These are phyloP conservation scores for Scaptomyza hsui DNA, from an alignment of 1,140 invertebrate genomes.

Conservation along the genomic window DNA sequence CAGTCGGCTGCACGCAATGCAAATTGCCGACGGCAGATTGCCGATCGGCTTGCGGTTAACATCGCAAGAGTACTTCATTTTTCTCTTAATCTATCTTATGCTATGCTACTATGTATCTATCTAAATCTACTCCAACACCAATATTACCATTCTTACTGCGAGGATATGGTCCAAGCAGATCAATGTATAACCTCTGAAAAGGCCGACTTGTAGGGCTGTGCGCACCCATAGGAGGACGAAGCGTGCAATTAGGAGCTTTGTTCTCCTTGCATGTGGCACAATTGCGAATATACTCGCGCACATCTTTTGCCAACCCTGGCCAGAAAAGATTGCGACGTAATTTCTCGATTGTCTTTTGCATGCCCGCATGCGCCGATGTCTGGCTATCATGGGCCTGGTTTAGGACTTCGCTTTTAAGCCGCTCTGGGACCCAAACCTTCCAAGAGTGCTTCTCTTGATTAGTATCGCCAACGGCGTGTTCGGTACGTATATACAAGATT, in stretches of 20 bases:
- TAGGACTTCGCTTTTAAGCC: too few relatives aligned
- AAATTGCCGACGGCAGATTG: too few relatives aligned
- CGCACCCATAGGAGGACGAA: slow-evolving; percentile 10
- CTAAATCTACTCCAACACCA: too few relatives aligned
- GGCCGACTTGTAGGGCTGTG: too few relatives aligned
- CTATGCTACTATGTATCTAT: too few relatives aligned
- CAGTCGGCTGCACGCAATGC: too few relatives aligned
- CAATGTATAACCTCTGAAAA: neutral
- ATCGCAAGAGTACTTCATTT: too few relatives aligned
- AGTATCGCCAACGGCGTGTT: neutral
- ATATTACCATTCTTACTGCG: neutral
- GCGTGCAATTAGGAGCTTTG: slow-evolving; percentile 8
- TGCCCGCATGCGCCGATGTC: neutral
- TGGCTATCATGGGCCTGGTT: neutral
- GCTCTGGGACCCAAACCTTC: too few relatives aligned
- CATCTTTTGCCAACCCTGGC: slow-evolving; percentile 11
- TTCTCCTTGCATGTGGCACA: neutral
- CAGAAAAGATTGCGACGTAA: slow-evolving; percentile 1
- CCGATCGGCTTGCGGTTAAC: too few relatives aligned
- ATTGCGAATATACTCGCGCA: neutral
- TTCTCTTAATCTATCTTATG: too few relatives aligned
- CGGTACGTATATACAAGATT: neutral
- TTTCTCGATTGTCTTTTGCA: slow-evolving; percentile 3
- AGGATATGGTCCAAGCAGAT: neutral
- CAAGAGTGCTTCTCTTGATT: neutral